Percentiles rank a stretch among this genome's conserved stretches.
These are phyloP conservation scores for Halcyon leucocephala DNA, from an alignment of 2,797 vertebrate genomes.

Conservation along the genomic window DNA sequence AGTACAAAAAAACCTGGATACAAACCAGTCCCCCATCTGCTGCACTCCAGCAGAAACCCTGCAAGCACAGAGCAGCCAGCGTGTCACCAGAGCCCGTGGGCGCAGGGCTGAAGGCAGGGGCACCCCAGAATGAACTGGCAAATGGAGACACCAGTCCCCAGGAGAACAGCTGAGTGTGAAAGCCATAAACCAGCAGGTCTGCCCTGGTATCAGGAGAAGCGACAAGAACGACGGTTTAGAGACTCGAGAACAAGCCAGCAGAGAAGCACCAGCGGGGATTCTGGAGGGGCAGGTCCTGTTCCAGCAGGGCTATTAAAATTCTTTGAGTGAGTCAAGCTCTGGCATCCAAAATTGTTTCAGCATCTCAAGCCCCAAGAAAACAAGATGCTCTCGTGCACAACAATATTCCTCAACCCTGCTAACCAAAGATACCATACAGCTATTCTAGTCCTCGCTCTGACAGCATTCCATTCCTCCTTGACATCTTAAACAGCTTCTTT, in stretches of 20 bases:
- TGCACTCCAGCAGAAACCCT: not conserved
- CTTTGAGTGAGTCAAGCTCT: not conserved
- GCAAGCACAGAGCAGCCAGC: not conserved
- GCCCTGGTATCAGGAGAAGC: not conserved
- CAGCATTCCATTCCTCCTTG: not conserved
- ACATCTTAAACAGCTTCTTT: not conserved
- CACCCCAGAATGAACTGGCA: not conserved
- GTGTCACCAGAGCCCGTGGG: not conserved
- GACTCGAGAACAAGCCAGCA: not conserved
- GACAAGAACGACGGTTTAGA: rapidly evolving
- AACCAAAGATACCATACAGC: not conserved
- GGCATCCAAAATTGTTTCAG: not conserved
- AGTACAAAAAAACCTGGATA: not conserved
- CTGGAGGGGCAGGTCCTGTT: not conserved
- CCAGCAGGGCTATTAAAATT: not conserved
- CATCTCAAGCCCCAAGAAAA: not conserved
- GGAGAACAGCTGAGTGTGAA: not conserved
- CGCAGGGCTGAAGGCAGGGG: not conserved
- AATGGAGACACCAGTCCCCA: not conserved
- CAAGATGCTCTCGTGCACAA: not conserved
- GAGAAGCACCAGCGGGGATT: not conserved
- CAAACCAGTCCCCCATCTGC: not conserved
- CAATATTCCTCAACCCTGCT: not conserved
- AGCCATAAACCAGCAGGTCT: not conserved
- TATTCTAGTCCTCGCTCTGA: not conserved